Base-by-base conservation (phyloP, 2,888 invertebrate species). In the Aphelenchoides bicaudatus region DNA sequence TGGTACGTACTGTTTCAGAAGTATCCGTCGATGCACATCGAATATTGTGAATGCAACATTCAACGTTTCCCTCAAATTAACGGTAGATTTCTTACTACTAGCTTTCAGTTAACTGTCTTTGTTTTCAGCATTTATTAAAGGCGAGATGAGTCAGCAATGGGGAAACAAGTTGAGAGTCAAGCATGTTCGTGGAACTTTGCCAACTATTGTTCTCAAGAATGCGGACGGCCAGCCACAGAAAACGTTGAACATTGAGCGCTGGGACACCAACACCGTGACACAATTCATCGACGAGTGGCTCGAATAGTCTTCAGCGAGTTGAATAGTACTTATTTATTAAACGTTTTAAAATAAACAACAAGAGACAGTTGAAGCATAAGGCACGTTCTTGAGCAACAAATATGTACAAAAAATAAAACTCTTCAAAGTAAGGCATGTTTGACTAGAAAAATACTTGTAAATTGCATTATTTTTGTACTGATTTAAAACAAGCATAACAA, bases 11-110 rank as follows among this genome's bases (percentile, higher is more conserved):
- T 39, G 46, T 73, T 73, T 51, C 74, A 83, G 82, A 87, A 87
- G 59, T 96, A 91, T 80, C 88, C 92, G 0, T 88, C 87, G 79
- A 96, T 93, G 0, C 86, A 90, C 59, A 83, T 98, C 39, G 91
- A 93, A 84, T 92, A 96, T 4, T 98, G 96, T 80, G 92, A 92
- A 51, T 98, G 96, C 82, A 96, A 96, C 84, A 91, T 96, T 83
- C 91, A 91, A 59, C 88, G 91, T 5, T 96, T 91, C 85, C 94
- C 96, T 38, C 94, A 96, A 84, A 91, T 94, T 73, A 90, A 93
- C 84, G 86, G 86, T 85, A 78, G 63, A 72, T 65, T 6, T 21
- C 34, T 10, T 10, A 2, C 31, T 49, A 19, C 23, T 27, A 23
- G 4, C 38, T 29, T 13, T 28, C 10, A 56, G 8, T 25, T 49